Evolutionary conservation across 2,797 vertebrate species (phyloP), one percentile per base, ranked within the genome.

Genomic region (Dicrostonyx torquatus): DNA sequence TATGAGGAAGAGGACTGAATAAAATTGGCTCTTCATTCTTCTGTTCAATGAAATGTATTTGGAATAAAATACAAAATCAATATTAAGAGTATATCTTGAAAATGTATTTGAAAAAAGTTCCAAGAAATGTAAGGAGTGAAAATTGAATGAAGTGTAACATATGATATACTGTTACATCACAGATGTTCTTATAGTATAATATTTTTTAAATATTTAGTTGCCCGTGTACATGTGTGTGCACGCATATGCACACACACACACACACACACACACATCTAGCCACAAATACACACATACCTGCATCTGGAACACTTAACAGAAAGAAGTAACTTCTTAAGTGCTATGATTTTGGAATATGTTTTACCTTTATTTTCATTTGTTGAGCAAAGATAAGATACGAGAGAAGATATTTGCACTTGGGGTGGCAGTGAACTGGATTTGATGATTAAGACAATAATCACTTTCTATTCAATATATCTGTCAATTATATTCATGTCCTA

Each of bases 401-500:
- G 78, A 40, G 50, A 76, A 84, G 55, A 43, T 43, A 12, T 72
- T 2, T 73, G 37, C 73, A 50, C 70, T 58, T 48, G 76, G 76
- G 75, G 53, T 75, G 58, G 58, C 43, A 76, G 34, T 70, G 20
- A 68, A 26, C 29, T 86, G 62, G 18, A 89, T 53, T 91, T 89
- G 64, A 94, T 75, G 24, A 73, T 86, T 75, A 87, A 92, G 79
- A 92, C 91, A 93, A 50, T 91, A 93, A 79, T 60, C 72, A 89
- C 5, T 60, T 60, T 40, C 40, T 75, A 20, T 48, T 62, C 92
- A 90, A 31, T 53, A 43, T 29, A 64, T 75, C 24, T 68, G 83
- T n/a, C 79, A 1, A 1, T 89, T 80, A 70, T 87, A 17, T 75
- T 43, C 79, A 48, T 70, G 62, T 90, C 92, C 68, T 48, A 93